These are phyloP conservation scores for Sialia sialis DNA, from an alignment of 2,113 vertebrate species.

Conservation along the genomic window DNA sequence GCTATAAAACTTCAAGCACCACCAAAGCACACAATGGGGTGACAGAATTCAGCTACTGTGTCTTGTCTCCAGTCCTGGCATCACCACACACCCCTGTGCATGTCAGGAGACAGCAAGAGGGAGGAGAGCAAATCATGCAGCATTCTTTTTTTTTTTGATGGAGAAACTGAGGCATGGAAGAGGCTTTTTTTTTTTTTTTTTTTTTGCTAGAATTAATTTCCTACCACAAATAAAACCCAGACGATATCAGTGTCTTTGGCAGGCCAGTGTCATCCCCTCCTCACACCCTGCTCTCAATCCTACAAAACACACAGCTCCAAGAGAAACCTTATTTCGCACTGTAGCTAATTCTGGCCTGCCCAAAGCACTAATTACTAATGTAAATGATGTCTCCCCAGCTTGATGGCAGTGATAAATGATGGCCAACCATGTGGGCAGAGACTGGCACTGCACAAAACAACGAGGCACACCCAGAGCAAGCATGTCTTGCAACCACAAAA, in stretches of 20 bases:
- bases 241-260: not conserved
- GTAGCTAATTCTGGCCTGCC: not conserved
- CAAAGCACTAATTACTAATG: not conserved
- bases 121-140: not conserved
- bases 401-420: not conserved
- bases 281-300: not conserved
- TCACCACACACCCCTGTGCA: accelerated
- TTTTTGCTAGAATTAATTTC: not conserved
- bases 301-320: not conserved
- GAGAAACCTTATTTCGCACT: not conserved
- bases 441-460: not conserved
- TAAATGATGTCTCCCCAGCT: not conserved
- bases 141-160: not conserved
- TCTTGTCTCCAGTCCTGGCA: not conserved
- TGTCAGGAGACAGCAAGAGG: not conserved
- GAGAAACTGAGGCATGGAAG: not conserved
- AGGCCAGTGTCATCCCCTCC: not conserved
- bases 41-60: not conserved
- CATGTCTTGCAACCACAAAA: conserved; percentile 13
- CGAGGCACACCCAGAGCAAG: not conserved
- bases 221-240: not conserved
- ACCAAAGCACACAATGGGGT: not conserved
- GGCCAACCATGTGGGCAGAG: not conserved
- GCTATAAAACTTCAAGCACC: not conserved
- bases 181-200: not conserved